These are phyloP conservation scores for Scomber colias DNA, from an alignment of 2,113 vertebrate species.

Conservation along the genomic window DNA sequence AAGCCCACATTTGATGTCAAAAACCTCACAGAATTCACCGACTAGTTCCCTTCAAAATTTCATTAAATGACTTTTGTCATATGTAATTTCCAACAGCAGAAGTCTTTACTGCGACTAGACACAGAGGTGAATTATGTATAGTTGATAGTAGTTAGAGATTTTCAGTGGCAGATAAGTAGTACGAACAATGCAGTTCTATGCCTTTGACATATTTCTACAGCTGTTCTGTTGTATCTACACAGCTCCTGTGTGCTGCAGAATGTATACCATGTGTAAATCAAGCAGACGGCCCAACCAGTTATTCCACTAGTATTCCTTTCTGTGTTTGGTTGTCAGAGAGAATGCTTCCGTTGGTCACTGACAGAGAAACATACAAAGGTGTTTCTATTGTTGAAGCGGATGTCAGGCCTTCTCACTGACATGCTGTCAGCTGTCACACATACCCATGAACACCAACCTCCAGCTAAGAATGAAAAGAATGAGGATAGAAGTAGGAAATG, in stretches of 20 bases:
- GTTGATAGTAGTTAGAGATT: no score
- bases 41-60: no score
- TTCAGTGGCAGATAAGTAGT: no score
- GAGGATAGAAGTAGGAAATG: conserved; percentile 14
- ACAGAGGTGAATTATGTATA: no score
- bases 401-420: neutral
- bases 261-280: conserved; percentile 1
- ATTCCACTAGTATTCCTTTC: conserved; percentile 1
- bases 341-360: neutral
- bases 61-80: no score
- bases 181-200: no score
- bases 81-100: no score
- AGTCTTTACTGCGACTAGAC: no score
- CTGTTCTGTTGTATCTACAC: neutral
- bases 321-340: conserved; percentile 10
- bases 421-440: neutral
- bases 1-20: no score
- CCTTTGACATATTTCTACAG: neutral
- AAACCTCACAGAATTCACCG: no score
- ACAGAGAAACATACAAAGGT: neutral
- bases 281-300: conserved; percentile 10
- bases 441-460: neutral
- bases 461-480: neutral
- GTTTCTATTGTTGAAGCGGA: neutral
- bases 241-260: neutral